A percentile compares a stretch with the other conserved stretches of the same genome.
phyloP scores from a whole-genome alignment of 2,888 invertebrate species.

The Emmelina monodactyla region DNA sequence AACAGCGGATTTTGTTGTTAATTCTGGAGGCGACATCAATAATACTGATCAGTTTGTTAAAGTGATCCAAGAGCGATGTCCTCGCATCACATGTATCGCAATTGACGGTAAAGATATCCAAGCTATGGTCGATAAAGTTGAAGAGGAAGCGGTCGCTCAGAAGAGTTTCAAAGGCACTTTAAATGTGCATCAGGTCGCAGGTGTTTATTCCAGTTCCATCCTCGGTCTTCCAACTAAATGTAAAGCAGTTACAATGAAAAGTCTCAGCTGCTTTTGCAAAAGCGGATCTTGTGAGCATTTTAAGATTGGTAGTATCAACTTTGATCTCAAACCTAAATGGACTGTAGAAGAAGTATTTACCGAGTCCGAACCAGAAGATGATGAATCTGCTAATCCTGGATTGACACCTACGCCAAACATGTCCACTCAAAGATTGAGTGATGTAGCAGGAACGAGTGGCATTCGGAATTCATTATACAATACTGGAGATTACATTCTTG shows the following conservation, averaged over 20 bases:
- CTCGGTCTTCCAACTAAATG: background rate
- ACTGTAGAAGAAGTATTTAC: constrained; percentile 9
- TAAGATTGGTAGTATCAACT: constrained; percentile 7
- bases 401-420: background rate
- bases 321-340: constrained; percentile 6
- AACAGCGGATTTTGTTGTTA: constrained; percentile 17
- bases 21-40: background rate
- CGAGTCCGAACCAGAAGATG: constrained; percentile 7
- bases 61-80: background rate
- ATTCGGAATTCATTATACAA: constrained; percentile 2
- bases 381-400: background rate
- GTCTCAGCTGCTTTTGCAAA: no score
- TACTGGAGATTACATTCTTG: constrained; percentile 3
- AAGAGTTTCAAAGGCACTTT: background rate
- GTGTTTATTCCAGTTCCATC: background rate
- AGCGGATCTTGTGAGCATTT: background rate
- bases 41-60: background rate
- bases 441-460: constrained; percentile 3
- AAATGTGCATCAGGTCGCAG: background rate
- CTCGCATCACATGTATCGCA: background rate
- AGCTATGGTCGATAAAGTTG: constrained; percentile 9
- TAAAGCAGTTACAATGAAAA: background rate
- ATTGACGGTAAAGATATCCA: constrained; percentile 6
- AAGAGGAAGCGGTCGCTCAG: constrained; percentile 6
- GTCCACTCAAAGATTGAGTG: background rate